Evolutionary conservation across 2,113 vertebrate species (phyloP).

Genomic region (Camelus bactrianus): DNA sequence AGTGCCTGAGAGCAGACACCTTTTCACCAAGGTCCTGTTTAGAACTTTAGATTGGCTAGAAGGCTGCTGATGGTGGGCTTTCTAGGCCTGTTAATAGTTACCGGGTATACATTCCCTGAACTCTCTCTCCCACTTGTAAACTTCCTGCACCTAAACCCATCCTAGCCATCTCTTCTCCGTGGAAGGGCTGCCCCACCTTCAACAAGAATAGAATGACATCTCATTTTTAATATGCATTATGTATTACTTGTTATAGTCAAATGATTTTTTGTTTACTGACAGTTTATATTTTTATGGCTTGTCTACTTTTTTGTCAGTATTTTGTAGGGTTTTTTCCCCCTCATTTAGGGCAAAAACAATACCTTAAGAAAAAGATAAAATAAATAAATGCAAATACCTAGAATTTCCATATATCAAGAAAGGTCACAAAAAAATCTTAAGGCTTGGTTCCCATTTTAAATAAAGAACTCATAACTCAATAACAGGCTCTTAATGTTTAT

Average conservation of each 20-base stretch:
- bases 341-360: not conserved
- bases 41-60: not conserved
- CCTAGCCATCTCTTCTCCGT: not conserved
- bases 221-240: not conserved
- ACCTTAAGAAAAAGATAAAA: not conserved
- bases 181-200: not conserved
- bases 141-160: not conserved
- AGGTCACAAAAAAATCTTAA: not conserved
- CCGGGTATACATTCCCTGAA: not conserved
- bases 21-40: not conserved
- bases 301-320: not conserved
- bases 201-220: not conserved
- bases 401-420: not conserved
- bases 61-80: not conserved
- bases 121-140: not conserved
- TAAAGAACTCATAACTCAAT: slow-evolving; percentile 23
- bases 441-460: slow-evolving; percentile 29
- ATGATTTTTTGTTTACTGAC: not conserved
- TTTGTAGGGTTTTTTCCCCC: not conserved
- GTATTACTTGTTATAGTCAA: not conserved
- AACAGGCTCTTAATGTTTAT: not conserved
- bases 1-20: not conserved
- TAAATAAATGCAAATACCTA: not conserved
- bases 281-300: not conserved
- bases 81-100: not conserved